These are phyloP conservation scores for Tinea semifulvella DNA, from an alignment of 2,888 invertebrate species.

Conservation along the genomic window DNA sequence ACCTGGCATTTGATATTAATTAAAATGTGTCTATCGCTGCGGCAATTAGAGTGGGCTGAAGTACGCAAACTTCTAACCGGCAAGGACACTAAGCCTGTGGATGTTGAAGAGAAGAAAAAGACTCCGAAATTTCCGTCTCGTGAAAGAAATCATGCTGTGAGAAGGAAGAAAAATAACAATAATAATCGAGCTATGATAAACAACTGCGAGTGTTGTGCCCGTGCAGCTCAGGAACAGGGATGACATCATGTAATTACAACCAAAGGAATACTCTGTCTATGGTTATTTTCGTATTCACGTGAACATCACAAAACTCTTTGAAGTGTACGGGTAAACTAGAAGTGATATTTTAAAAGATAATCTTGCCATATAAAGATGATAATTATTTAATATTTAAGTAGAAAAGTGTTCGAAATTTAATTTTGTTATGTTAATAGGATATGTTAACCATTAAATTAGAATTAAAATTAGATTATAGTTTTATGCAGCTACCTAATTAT, in stretches of 20 bases:
- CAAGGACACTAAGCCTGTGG: slow-evolving; percentile 30
- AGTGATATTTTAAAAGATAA: no score
- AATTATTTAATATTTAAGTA: no score
- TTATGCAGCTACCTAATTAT: no score
- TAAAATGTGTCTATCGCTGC: slow-evolving; percentile 50
- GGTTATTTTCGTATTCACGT: slow-evolving; percentile 5
- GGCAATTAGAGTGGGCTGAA: slow-evolving; percentile 51
- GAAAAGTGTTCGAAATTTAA: no score
- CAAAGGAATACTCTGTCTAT: background rate
- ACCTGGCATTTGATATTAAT: slow-evolving; percentile 3
- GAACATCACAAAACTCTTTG: background rate
- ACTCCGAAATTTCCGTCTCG: slow-evolving; percentile 74
- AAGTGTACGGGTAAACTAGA: no score
- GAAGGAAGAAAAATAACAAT: slow-evolving; percentile 64
- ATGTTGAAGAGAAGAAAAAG: slow-evolving; percentile 36
- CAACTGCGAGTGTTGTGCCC: slow-evolving; percentile 49
- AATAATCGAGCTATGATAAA: slow-evolving; percentile 38
- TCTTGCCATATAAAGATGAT: background rate
- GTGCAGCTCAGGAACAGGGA: slow-evolving; percentile 42
- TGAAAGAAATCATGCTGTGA: slow-evolving; percentile 73
- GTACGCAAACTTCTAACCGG: slow-evolving; percentile 36
- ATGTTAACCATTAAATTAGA: no score
- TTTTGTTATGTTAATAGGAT: no score
- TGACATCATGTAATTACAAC: slow-evolving; percentile 22
- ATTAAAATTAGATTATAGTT: no score